A percentile compares a stretch with the other conserved stretches of the same genome.
Conservation (phyloP, 2,797 vertebrate species). For the Varecia variegata region DNA sequence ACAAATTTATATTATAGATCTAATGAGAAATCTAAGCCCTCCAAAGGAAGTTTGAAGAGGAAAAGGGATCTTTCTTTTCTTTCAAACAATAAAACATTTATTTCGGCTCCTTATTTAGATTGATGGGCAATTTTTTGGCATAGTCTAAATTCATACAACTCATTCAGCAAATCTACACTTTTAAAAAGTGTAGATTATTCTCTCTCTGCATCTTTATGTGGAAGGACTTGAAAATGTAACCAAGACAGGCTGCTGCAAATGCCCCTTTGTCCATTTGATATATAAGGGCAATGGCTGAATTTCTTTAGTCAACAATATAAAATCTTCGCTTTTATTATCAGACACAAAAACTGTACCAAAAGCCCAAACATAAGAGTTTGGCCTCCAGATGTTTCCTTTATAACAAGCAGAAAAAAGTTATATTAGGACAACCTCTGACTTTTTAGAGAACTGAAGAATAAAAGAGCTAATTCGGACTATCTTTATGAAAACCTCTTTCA, state of each 20-base stretch:
- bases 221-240: background rate
- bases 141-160: background rate
- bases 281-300: background rate
- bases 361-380: background rate
- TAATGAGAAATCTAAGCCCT: background rate
- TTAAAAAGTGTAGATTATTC: background rate
- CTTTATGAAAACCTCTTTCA: background rate
- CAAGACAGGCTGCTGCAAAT: background rate
- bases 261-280: background rate
- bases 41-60: background rate
- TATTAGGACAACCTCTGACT: background rate
- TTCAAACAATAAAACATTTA: background rate
- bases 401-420: background rate
- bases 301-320: constrained; percentile 19
- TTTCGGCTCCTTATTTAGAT: background rate
- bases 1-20: background rate
- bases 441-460: background rate
- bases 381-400: background rate
- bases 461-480: background rate
- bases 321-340: constrained; percentile 45
- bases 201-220: background rate
- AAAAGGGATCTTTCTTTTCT: background rate
- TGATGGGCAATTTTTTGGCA: background rate
- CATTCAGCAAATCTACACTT: background rate
- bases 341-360: constrained; percentile 3